Evolutionary conservation across 2,797 vertebrate species (phyloP).

Genomic region (Bufotes viridis): DNA sequence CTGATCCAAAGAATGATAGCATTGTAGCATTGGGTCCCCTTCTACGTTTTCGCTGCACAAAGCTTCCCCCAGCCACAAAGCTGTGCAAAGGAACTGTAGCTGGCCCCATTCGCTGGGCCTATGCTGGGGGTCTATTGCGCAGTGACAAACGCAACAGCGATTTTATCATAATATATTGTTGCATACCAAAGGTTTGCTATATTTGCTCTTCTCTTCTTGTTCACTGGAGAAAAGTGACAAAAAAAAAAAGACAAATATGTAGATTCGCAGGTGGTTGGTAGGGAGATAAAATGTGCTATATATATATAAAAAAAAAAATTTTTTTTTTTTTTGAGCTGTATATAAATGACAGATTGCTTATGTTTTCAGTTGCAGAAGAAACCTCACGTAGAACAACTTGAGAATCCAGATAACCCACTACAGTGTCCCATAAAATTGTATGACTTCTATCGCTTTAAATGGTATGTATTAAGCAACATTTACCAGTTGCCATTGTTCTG

Average conservation of each 20-base stretch:
- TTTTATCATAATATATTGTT: neutral
- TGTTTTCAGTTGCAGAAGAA: constrained; percentile 62
- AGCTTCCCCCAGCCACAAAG: no score
- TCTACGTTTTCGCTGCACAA: no score
- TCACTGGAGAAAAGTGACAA: no score
- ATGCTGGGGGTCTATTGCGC: neutral
- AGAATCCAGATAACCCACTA: constrained; percentile 65
- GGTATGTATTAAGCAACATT: constrained; percentile 41
- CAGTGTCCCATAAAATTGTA: constrained; percentile 66
- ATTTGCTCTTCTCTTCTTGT: neutral
- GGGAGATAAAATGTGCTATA: no score
- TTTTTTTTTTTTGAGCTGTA: no score
- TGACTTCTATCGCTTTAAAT: constrained; percentile 68
- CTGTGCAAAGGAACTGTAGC: no score
- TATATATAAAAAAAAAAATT: no score
- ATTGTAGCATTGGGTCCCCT: no score
- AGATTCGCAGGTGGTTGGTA: no score
- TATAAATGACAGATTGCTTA: neutral
- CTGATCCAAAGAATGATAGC: no score
- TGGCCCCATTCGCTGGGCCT: neutral
- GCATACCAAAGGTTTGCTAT: neutral
- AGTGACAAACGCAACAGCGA: no score
- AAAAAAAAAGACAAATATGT: no score
- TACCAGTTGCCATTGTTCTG: neutral
- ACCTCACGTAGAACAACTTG: constrained; percentile 65